Base-by-base conservation (phyloP, 2,113 vertebrate genomes). In the Ctenomys sociabilis region DNA sequence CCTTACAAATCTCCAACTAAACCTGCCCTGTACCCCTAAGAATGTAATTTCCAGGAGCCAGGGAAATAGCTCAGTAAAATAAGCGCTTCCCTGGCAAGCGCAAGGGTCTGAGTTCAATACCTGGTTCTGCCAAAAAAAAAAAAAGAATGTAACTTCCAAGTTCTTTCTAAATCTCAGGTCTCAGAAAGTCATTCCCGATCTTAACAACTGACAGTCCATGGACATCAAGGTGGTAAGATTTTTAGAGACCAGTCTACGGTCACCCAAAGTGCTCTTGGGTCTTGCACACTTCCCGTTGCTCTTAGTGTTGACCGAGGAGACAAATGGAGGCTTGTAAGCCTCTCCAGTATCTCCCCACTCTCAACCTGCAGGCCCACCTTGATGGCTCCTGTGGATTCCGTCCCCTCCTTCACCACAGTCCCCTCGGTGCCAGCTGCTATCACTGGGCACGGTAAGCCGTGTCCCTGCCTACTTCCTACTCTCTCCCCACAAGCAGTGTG, bases 1-100 rank as follows among this genome's bases (percentile, higher is more conserved):
- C 7, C 43, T 95, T 73, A 70, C 52, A 75, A 37, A 37, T 95
- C 61, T 93, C 77, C 30, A 82, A 30, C 78, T 70, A 32, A 93
- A 85, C 30, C 68, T 43, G 63, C 66, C 52, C 73, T 54, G 8
- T 59, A 89, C 30, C 17, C 59, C 81, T 45, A 37, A 32, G 12
- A 32, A 73, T 16, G n/a, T 37, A n/a, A n/a, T n/a, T n/a, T n/a
- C n/a, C n/a, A n/a, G n/a, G n/a, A n/a, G n/a, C n/a, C n/a, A n/a
- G n/a, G n/a, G n/a, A n/a, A n/a, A n/a, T n/a, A n/a, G n/a, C n/a
- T n/a, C n/a, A n/a, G n/a, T n/a, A n/a, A n/a, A n/a, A n/a, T n/a
- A n/a, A n/a, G n/a, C n/a, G n/a, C n/a, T n/a, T n/a, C n/a, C n/a
- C n/a, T n/a, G n/a, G n/a, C n/a, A n/a, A n/a, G n/a, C n/a, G n/a